Evolutionary conservation across 2,113 vertebrate genomes (phyloP), one percentile per base, ranked within the genome.

Genomic region (Megatriorchis doriae): DNA sequence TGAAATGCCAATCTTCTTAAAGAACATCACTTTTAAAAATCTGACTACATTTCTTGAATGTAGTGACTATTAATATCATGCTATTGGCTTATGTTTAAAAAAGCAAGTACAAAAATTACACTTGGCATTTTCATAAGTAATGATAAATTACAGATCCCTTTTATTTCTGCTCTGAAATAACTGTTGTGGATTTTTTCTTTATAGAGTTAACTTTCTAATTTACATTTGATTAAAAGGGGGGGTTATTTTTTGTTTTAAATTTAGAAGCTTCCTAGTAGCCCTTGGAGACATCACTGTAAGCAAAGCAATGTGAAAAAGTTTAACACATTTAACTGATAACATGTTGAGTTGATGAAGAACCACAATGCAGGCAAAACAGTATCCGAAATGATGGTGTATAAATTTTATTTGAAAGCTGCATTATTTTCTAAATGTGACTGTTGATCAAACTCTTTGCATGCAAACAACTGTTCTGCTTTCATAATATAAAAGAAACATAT

Each of bases 11-110:
- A 89, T 92, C 43, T 92, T 56, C n/a, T 79, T 79, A 74, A 66
- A 66, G 36, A 85, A 50, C 1, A 75, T n/a, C 11, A 86, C 43
- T 94, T 92, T 66, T 16, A 87, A 92, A 97, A 96, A 95, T 87
- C 82, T 93, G 23, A 53, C 81, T 80, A 25, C 16, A 56, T 94
- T 91, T 93, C 82, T 72, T 96, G 75, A 77, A 94, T 81, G 53
- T 85, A 96, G 81, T 59, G 43, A 85, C 93, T 94, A 96, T 83
- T 95, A 79, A 48, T 80, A 70, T 65, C 66, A 96, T 34, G 6
- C 10, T 79, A 27, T 14, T 16, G 48, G 63, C 52, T 94, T 77
- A 26, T 26, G 36, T 52, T 73, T 62, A 58, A 85, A 77, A 68
- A 75, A 31, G 2, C 31, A 71, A 59, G 18, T 34, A 73, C 4